phyloP scores from a whole-genome alignment of 2,113 vertebrate species.

The Oxyura jamaicensis region DNA sequence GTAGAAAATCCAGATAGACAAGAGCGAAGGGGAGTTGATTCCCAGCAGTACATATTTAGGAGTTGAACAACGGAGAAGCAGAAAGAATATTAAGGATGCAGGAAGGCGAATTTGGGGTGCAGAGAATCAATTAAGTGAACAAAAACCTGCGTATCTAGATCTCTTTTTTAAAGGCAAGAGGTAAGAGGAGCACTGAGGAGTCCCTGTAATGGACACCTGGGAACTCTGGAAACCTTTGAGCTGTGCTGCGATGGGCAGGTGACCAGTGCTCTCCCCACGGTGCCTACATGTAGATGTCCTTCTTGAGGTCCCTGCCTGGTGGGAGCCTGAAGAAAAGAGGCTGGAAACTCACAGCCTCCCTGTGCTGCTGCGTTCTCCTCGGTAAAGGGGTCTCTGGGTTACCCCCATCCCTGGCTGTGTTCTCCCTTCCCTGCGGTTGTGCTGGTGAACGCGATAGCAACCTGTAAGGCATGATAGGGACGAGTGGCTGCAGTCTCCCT shows the following conservation, averaged over 20 bases:
- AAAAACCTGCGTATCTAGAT: background rate
- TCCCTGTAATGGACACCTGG: background rate
- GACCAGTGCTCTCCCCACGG: fast-evolving
- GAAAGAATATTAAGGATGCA: background rate
- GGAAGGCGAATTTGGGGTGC: background rate
- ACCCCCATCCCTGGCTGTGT: background rate
- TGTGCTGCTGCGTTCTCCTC: background rate
- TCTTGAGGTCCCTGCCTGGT: background rate
- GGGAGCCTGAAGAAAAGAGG: background rate
- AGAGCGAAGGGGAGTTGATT: conserved; percentile 2
- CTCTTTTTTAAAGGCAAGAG: background rate
- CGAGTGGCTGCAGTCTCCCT: conserved; percentile 48
- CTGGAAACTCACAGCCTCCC: background rate
- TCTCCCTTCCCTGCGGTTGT: background rate
- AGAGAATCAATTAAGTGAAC: conserved; percentile 3
- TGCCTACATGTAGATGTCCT: background rate
- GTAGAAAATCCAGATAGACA: conserved; percentile 30
- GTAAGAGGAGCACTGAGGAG: background rate
- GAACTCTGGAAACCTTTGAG: background rate
- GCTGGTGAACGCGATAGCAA: background rate
- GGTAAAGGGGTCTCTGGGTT: background rate
- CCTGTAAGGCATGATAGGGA: conserved; percentile 48
- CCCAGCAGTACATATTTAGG: background rate
- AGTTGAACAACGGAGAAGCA: background rate
- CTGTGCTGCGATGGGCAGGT: fast-evolving